phyloP scores from a whole-genome alignment of 2,797 vertebrate species.

The Orestias chungarensis region DNA sequence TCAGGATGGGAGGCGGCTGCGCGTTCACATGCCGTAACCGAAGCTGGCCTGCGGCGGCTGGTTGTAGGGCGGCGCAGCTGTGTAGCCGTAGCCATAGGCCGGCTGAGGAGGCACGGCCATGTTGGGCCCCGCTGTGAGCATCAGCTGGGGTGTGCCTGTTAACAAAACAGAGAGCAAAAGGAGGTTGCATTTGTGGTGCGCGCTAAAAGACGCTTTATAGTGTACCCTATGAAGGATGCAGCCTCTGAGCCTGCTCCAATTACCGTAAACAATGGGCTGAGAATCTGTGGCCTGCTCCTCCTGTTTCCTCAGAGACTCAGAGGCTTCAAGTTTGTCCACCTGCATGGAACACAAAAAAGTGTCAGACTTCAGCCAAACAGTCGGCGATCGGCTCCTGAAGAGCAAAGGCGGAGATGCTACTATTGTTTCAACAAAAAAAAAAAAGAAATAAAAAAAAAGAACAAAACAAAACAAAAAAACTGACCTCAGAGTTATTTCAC shows the following conservation, averaged over 20 bases:
- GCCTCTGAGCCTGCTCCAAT: slow-evolving; percentile 6
- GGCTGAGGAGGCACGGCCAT: slow-evolving; percentile 96
- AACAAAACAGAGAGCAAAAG: no score
- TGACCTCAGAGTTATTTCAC: slow-evolving; percentile 81
- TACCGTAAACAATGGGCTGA: slow-evolving; percentile 99
- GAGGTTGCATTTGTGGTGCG: no score
- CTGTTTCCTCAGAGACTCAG: slow-evolving; percentile 99
- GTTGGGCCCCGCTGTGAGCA: slow-evolving; percentile 96
- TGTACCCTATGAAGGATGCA: background rate
- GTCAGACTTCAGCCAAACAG: slow-evolving; percentile 37
- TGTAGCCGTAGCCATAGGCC: slow-evolving; percentile 91
- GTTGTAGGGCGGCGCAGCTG: slow-evolving; percentile 85
- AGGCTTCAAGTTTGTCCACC: slow-evolving; percentile 98
- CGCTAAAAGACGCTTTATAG: background rate
- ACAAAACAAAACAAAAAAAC: slow-evolving; percentile 45
- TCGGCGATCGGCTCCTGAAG: slow-evolving; percentile 41
- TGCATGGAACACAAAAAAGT: slow-evolving; percentile 62
- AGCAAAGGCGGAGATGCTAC: slow-evolving; percentile 56
- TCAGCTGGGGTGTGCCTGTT: slow-evolving; percentile 96
- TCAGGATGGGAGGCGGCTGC: slow-evolving; percentile 28
- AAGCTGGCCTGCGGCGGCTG: slow-evolving; percentile 91
- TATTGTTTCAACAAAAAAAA: slow-evolving; percentile 39
- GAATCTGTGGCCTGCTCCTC: slow-evolving; percentile 99
- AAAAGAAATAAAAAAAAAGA: slow-evolving; percentile 2
- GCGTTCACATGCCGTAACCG: slow-evolving; percentile 94